These are phyloP conservation scores for Lordiphosa collinella DNA, from an alignment of 1,140 invertebrate genomes.

Conservation along the genomic window DNA sequence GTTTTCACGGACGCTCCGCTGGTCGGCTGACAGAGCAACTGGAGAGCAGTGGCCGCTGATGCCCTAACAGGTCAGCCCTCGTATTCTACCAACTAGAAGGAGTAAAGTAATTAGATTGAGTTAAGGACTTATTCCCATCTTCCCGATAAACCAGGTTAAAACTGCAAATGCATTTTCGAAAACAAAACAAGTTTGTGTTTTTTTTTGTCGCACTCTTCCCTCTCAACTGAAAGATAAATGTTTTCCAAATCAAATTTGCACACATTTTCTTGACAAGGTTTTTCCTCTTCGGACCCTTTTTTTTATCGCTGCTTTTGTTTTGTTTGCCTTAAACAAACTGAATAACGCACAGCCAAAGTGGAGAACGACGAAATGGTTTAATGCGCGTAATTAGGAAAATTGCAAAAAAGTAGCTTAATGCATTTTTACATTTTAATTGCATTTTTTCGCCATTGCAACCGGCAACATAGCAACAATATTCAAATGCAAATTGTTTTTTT, in stretches of 20 bases:
- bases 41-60: too few species aligned
- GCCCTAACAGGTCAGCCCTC: too few species aligned
- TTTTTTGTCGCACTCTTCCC: too few species aligned
- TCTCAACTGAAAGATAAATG: not conserved
- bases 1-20: too few species aligned
- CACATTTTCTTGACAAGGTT: conserved; percentile 18
- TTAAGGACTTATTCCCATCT: too few species aligned
- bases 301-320: conserved; percentile 8
- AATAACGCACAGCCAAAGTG: too few species aligned
- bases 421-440: conserved; percentile 54
- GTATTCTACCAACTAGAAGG: too few species aligned
- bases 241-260: conserved; percentile 27
- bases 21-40: too few species aligned
- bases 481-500: conserved; percentile 37
- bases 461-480: conserved; percentile 15
- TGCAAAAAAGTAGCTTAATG: conserved; percentile 50
- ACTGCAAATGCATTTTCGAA: too few species aligned
- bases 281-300: not conserved
- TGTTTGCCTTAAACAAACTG: not conserved
- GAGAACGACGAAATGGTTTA: conserved; percentile 14
- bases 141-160: too few species aligned
- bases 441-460: conserved; percentile 10
- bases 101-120: too few species aligned
- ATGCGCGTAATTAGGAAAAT: conserved; percentile 50
- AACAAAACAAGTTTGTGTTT: not conserved